Percentiles rank a stretch among this genome's conserved stretches.
phyloP scores from a whole-genome alignment of 2,113 vertebrate species.

The Sakesphorus luctuosus region DNA sequence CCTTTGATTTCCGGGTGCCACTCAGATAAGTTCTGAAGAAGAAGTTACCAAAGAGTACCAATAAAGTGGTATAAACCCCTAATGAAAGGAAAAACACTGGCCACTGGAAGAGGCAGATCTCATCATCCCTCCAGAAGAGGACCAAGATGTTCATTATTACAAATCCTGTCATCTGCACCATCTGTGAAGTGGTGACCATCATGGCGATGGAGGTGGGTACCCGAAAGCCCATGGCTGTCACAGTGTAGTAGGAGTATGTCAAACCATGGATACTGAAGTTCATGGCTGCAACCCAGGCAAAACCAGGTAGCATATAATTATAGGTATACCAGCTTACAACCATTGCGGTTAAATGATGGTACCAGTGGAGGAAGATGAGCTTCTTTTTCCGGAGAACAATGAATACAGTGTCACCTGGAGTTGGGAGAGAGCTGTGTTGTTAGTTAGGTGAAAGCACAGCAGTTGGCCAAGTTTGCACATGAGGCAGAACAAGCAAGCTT shows the following conservation, averaged over 20 bases:
- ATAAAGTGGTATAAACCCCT: accelerated
- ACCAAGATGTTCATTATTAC: accelerated
- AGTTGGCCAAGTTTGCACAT: background rate
- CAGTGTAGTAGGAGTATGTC: background rate
- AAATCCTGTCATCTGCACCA: background rate
- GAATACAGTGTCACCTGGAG: background rate
- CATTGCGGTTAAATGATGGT: accelerated
- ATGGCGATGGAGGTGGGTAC: background rate
- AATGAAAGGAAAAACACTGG: accelerated
- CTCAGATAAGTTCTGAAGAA: background rate
- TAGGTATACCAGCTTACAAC: accelerated
- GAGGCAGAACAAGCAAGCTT: background rate
- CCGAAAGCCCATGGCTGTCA: background rate
- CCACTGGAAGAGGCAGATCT: accelerated
- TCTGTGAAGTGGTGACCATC: background rate
- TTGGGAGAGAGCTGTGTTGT: background rate
- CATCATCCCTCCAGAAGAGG: background rate
- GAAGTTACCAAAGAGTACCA: background rate
- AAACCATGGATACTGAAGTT: background rate
- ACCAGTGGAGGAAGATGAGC: background rate
- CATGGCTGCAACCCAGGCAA: background rate
- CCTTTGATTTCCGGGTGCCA: background rate
- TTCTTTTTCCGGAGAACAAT: constrained; percentile 15
- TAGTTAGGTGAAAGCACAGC: background rate
- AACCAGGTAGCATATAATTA: accelerated